Base-by-base conservation (phyloP, 2,888 invertebrate species). In the Eurytoma californica region DNA sequence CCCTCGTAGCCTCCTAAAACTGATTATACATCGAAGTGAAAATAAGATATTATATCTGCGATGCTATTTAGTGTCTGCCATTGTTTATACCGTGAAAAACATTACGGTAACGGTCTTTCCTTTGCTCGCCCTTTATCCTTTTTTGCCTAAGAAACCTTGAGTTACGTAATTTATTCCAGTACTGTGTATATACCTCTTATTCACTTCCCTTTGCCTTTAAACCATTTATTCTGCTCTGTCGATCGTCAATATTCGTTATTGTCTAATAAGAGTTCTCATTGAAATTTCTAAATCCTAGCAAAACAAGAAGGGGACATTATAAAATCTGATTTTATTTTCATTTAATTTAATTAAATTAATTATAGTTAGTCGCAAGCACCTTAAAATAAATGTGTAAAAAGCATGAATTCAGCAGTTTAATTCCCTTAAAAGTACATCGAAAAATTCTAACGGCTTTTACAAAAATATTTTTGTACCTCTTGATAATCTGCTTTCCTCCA, bases 81-180 rank as follows among this genome's bases (percentile, higher is more conserved):
- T 7, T 24, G 24, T 0, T 14, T 5, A 16, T 3, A 39, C 2
- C n/a, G 16, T 39, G 18, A 2, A 16, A 0, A 39, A 39, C 63
- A 28, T 60, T 60, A 49, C 51, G 51, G 66, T 66, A 30, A 16
- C 55, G 24, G 1, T 24, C 24, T 24, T 24, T 24, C 24, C 73
- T 28, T 30, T 4, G 24, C 16, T 1, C 20, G 4, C 49, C 30
- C 30, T 72, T 70, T 79, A 77, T 72, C 81, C 65, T 66, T 74
- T 76, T 61, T 69, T 76, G 74, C 47, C 76, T 67, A 67, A 82
- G 81, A 80, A 77, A 83, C 81, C 83, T 83, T 84, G 81, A 82
- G 66, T 61, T 30, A 47, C 72, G 80, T 83, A 86, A 86, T 86
- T 86, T 86, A 86, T 86, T 85, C 83, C 82, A 80, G 85, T 84